Evolutionary conservation across 2,113 vertebrate genomes (phyloP).

Genomic region (Sigmodon hispidus): DNA sequence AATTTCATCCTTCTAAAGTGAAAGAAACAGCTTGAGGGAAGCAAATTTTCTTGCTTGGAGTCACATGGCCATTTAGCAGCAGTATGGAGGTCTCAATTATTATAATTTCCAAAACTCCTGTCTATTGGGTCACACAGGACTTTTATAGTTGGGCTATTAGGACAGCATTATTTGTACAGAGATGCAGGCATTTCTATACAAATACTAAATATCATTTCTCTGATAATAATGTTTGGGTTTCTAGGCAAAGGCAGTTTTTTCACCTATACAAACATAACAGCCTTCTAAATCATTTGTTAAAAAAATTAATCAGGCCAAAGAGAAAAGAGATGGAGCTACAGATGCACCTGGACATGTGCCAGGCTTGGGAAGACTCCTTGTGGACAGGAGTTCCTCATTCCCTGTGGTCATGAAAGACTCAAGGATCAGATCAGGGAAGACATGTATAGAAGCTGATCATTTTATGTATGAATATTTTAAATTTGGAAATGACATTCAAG

Average conservation of each 20-base stretch:
- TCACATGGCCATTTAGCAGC: not conserved
- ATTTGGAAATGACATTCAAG: not conserved
- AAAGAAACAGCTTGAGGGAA: not conserved
- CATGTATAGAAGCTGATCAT: not conserved
- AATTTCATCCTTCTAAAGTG: not conserved
- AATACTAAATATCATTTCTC: constrained; percentile 18
- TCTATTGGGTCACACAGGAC: not conserved
- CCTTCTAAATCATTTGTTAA: not conserved
- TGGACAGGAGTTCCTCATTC: not conserved
- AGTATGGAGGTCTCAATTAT: not conserved
- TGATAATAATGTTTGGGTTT: constrained; percentile 29
- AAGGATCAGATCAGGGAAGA: not conserved
- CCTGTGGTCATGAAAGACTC: not conserved
- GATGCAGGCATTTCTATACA: constrained; percentile 12
- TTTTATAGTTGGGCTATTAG: not conserved
- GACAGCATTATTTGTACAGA: not conserved
- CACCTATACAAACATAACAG: not conserved
- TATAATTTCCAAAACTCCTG: not conserved
- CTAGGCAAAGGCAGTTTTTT: constrained; percentile 39
- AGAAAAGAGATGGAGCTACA: not conserved
- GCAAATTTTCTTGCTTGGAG: not conserved
- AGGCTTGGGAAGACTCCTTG: not conserved
- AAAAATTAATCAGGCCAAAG: not conserved
- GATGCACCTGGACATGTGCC: not conserved
- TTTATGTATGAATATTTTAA: not conserved